Evolutionary conservation across 2,113 vertebrate genomes (phyloP), one percentile per base, ranked within the genome.

Genomic region (Otocyon megalotis): DNA sequence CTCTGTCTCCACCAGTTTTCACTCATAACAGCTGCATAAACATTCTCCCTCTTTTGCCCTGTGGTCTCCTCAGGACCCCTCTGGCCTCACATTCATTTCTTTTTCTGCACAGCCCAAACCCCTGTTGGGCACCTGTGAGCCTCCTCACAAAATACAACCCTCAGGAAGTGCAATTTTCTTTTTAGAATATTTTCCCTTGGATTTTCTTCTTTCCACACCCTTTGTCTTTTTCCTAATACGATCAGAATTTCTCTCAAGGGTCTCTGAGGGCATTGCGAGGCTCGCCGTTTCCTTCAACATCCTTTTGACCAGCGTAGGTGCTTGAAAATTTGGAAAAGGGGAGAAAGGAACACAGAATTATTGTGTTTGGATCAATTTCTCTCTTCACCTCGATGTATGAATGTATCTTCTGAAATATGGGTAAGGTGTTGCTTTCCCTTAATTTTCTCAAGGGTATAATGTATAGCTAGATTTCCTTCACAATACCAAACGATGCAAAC

Each of bases 341-440:
- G 5, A 1, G 9, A 26, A 35, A 35, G 13, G 6, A 12, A 2
- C 20, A 48, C 1, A 20, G 1, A 2, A 16, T 65, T 69, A 32
- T 8, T 67, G 1, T 4, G 12, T 89, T 83, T 71, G 28, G 8
- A 43, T 89, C 63, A 35, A 35, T 58, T 90, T 92, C 10, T 67
- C 12, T 87, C 76, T 84, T 56, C 11, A 79, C 1, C 6, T 87
- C 2, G 56, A 1, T 89, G 14, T 62, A 15, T 54, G 4, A 65
- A 15, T 83, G 17, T 54, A 7, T 60, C 5, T 92, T 63, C 14
- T 80, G n/a, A 83, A 19, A 60, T 15, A 35, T 86, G 37, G 10
- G 3, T 62, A 74, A 54, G 8, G 54, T 60, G 6, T 6, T 54
- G 3, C 26, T 89, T 95, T 95, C 10, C 48, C 5, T 72, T 74